phyloP scores from a whole-genome alignment of 2,888 invertebrate genomes.

The Drosophila prostipennis region DNA sequence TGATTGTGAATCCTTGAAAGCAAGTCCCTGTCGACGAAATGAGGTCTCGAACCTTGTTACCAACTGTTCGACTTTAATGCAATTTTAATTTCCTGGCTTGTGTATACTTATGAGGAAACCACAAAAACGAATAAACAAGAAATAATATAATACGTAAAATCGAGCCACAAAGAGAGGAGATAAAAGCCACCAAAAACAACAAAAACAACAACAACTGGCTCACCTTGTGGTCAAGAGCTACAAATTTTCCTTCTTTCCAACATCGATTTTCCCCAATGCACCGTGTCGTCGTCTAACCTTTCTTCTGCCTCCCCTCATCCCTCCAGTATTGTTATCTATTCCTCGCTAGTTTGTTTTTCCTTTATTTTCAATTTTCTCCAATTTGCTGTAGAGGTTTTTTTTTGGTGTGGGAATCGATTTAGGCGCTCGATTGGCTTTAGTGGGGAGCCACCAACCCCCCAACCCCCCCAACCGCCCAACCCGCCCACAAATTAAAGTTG shows the following conservation, averaged over 20 bases:
- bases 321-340: conserved; percentile 29
- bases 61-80: conserved; percentile 33
- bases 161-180: conserved; percentile 22
- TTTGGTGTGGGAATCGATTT: conserved; percentile 36
- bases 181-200: conserved; percentile 20
- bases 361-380: conserved; percentile 41
- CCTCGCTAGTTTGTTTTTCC: conserved; percentile 22
- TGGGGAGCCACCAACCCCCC: neutral
- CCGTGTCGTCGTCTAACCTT: conserved; percentile 30
- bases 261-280: conserved; percentile 48
- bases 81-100: conserved; percentile 43
- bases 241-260: conserved; percentile 40
- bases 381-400: conserved; percentile 36
- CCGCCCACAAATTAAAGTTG: conserved; percentile 39
- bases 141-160: conserved; percentile 29
- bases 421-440: conserved; percentile 29
- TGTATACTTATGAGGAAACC: conserved; percentile 22
- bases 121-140: conserved; percentile 38
- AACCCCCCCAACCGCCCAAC: neutral
- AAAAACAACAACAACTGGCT: conserved; percentile 24
- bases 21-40: conserved; percentile 10
- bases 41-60: conserved; percentile 2
- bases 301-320: conserved; percentile 5
- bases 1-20: conserved; percentile 7
- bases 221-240: conserved; percentile 41